These are phyloP conservation scores for Gracilinanus agilis DNA, from an alignment of 2,113 vertebrate species.

Conservation along the genomic window DNA sequence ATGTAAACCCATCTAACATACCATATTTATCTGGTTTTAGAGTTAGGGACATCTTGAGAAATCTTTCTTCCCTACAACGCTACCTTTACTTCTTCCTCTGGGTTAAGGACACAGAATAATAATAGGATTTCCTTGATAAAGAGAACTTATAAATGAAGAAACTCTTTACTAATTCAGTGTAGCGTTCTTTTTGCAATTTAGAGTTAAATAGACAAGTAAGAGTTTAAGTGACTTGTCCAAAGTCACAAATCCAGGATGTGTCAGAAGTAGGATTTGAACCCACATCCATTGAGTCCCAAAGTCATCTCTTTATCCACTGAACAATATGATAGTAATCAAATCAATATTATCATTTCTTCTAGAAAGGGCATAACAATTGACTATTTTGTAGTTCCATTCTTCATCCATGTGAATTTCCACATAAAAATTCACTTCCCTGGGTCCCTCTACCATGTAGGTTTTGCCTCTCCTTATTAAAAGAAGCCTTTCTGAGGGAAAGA, in stretches of 20 bases:
- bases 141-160: not conserved
- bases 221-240: not conserved
- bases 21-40: not conserved
- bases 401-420: no score
- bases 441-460: not conserved
- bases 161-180: not conserved
- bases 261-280: not conserved
- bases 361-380: no score
- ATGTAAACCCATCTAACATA: not conserved
- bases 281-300: not conserved
- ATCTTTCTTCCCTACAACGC: not conserved
- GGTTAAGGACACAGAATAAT: not conserved
- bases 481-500: not conserved
- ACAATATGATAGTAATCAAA: not conserved
- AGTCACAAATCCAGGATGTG: not conserved
- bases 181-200: not conserved
- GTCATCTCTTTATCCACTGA: not conserved
- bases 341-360: not conserved
- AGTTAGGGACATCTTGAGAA: not conserved
- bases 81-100: not conserved
- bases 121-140: not conserved
- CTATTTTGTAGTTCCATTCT: no score
- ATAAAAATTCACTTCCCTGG: not conserved
- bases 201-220: not conserved
- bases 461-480: not conserved